Percentiles rank a stretch among this genome's conserved stretches.
These are phyloP conservation scores for Macrotis lagotis DNA, from an alignment of 2,113 vertebrate species.

Conservation along the genomic window DNA sequence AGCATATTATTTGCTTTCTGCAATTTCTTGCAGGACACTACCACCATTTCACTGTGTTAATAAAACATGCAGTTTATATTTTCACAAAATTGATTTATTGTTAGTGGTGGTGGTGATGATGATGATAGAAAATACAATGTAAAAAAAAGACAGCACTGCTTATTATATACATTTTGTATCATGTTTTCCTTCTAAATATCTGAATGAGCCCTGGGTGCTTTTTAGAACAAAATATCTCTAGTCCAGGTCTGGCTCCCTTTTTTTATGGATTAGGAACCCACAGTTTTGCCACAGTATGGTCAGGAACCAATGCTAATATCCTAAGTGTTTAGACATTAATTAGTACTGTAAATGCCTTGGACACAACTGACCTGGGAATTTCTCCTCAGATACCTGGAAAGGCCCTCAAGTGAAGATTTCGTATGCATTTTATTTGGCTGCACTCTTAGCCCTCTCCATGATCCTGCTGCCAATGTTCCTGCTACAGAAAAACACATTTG, in stretches of 20 bases:
- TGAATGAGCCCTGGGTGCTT: conserved; percentile 8
- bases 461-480: background rate
- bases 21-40: conserved; percentile 41
- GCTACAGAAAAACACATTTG: conserved; percentile 15
- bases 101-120: conserved; percentile 1
- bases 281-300: background rate
- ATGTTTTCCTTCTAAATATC: background rate
- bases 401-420: conserved; percentile 6
- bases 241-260: background rate
- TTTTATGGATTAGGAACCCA: background rate
- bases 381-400: background rate
- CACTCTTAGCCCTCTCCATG: background rate
- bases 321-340: conserved; percentile 6
- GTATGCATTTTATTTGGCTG: background rate
- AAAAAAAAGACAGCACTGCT: background rate
- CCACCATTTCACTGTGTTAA: conserved; percentile 58
- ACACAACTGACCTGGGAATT: background rate
- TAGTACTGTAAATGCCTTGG: conserved; percentile 34
- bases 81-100: conserved; percentile 20
- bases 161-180: conserved; percentile 11
- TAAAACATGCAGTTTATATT: conserved; percentile 21
- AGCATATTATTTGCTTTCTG: conserved; percentile 64
- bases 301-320: background rate
- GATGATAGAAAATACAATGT: background rate
- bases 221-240: conserved; percentile 2